phyloP scores from a whole-genome alignment of 2,113 vertebrate species.

The Clinocottus analis region DNA sequence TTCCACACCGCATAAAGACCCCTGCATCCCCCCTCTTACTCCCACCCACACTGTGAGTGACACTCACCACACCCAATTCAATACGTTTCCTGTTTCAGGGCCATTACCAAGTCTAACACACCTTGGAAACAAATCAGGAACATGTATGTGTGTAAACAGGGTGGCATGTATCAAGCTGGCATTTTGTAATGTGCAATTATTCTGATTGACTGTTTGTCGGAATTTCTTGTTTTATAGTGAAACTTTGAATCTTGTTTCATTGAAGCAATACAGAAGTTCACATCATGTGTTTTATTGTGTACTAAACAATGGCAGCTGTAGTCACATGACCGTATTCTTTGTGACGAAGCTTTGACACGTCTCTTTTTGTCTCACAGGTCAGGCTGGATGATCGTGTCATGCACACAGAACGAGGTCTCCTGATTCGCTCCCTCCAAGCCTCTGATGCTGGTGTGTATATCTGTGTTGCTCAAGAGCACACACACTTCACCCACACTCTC shows the following conservation, averaged over 20 bases:
- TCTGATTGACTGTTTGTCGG: neutral
- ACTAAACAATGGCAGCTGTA: neutral
- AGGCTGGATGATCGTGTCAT: constrained; percentile 91
- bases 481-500: constrained; percentile 89
- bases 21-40: too few species aligned
- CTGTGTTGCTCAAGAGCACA: constrained; percentile 93
- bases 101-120: constrained; percentile 68
- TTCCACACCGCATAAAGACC: constrained; percentile 46
- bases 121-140: constrained; percentile 66
- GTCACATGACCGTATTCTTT: neutral
- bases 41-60: constrained; percentile 19
- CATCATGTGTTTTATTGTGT: neutral
- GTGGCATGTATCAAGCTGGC: neutral
- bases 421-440: constrained; percentile 91
- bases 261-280: neutral
- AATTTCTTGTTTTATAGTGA: neutral
- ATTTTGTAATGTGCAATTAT: constrained; percentile 6
- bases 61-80: constrained; percentile 46
- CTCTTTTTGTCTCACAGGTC: constrained; percentile 80
- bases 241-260: neutral
- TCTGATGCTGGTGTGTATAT: constrained; percentile 89
- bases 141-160: constrained; percentile 34
- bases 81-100: constrained; percentile 63
- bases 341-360: neutral
- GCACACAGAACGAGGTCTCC: constrained; percentile 90